Conservation (phyloP, 2,888 invertebrate genomes). For the Rhagonycha fulva region DNA sequence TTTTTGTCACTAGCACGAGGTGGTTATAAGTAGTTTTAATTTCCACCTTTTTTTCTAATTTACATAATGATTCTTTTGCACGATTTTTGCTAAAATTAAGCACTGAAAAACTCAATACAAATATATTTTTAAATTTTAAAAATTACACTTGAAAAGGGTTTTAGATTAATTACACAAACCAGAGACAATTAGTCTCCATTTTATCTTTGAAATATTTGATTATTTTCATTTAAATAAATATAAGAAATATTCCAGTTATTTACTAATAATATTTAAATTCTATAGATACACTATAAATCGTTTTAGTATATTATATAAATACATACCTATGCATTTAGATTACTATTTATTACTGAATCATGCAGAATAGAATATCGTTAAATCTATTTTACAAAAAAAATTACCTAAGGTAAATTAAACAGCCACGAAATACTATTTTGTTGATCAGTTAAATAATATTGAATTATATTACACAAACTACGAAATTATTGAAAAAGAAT, state of each 20-base stretch:
- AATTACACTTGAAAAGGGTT: not conserved
- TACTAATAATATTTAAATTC: not conserved
- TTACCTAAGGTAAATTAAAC: too few species aligned
- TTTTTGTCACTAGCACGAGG: conserved; percentile 11
- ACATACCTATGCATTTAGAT: not conserved
- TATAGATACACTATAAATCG: not conserved
- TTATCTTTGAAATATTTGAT: not conserved
- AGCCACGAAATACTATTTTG: not conserved
- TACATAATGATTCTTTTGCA: conserved; percentile 5
- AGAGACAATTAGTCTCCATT: not conserved
- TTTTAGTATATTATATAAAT: not conserved
- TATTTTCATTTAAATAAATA: not conserved
- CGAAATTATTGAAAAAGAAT: not conserved
- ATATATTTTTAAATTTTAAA: not conserved
- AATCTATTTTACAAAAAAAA: not conserved
- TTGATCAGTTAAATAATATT: not conserved
- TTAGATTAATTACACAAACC: not conserved
- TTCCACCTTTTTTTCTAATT: conserved; percentile 4
- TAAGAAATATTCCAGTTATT: not conserved
- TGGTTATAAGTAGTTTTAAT: conserved; percentile 13
- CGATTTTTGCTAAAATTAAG: not conserved
- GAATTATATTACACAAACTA: not conserved
- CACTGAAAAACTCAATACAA: not conserved
- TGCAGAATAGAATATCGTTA: not conserved
- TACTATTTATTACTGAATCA: not conserved